Evolutionary conservation across 2,113 vertebrate species (phyloP).

Genomic region (Percina caprodes): DNA sequence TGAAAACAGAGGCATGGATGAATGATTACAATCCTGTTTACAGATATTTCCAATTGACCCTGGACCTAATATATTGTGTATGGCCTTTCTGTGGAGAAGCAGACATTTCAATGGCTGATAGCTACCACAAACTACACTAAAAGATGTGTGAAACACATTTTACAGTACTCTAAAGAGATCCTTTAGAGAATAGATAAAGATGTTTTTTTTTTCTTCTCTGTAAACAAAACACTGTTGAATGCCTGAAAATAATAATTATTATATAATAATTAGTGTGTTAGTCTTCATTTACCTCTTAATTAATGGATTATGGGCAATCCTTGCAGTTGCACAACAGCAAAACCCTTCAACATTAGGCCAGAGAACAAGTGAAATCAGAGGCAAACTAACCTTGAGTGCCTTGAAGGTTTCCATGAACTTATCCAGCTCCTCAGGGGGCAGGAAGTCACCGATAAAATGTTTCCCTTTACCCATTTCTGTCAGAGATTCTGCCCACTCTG

Average conservation of each 20-base stretch:
- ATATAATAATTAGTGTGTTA: neutral
- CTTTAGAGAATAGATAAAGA: neutral
- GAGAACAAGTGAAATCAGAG: neutral
- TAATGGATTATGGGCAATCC: neutral
- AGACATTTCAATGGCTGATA: neutral
- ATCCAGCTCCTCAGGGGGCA: constrained; percentile 96
- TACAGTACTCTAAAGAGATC: neutral
- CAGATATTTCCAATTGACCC: constrained; percentile 23
- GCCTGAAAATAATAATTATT: neutral
- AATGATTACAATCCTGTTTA: constrained; percentile 39
- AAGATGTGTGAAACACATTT: neutral
- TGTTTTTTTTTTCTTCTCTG: neutral
- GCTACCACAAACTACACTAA: neutral
- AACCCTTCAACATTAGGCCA: neutral
- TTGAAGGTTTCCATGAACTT: constrained; percentile 99
- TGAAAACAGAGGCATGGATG: constrained; percentile 28
- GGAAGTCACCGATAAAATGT: constrained; percentile 97
- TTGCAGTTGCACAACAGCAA: neutral
- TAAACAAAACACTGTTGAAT: neutral
- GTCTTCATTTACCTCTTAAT: neutral
- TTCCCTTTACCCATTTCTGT: constrained; percentile 98
- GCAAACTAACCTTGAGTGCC: constrained; percentile 90
- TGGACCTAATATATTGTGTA: neutral
- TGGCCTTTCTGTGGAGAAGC: neutral
- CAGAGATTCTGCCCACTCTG: constrained; percentile 98